Conservation (phyloP, 1,140 invertebrate genomes). For the Scaptomyza montana region DNA sequence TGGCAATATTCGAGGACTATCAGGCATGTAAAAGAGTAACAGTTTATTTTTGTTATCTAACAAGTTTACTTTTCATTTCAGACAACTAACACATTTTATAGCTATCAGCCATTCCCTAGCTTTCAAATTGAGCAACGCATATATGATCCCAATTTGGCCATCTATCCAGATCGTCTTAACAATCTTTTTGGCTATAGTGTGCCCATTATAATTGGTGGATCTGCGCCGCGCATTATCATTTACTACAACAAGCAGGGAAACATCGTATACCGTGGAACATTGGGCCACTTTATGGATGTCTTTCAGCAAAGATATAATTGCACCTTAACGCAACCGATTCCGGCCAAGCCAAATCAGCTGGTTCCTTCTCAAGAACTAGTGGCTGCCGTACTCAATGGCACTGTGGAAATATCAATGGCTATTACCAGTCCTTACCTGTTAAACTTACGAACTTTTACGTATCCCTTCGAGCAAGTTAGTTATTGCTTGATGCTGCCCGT, state of each 20-base stretch:
- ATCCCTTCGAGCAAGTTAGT: conserved; percentile 67
- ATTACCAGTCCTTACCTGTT: conserved; percentile 59
- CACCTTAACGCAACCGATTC: conserved; percentile 45
- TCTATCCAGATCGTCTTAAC: conserved; percentile 59
- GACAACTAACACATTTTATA: conserved; percentile 48
- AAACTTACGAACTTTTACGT: conserved; percentile 36
- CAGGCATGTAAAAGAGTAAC: conserved; percentile 31
- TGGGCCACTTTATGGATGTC: conserved; percentile 66
- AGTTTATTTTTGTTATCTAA: neutral
- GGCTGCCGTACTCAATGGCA: conserved; percentile 55
- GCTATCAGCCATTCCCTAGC: conserved; percentile 63
- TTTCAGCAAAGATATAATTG: conserved; percentile 67
- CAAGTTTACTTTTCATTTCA: neutral
- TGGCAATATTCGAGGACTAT: conserved; percentile 51
- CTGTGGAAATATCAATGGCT: conserved; percentile 64
- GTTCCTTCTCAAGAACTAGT: conserved; percentile 52
- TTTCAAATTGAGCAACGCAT: conserved; percentile 47
- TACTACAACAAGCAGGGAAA: conserved; percentile 47
- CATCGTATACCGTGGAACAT: conserved; percentile 52
- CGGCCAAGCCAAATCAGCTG: conserved; percentile 19
- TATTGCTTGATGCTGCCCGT: conserved; percentile 73
- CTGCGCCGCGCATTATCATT: conserved; percentile 59
- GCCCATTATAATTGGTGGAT: conserved; percentile 58
- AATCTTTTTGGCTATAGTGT: conserved; percentile 56
- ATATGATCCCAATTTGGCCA: neutral